phyloP scores from a whole-genome alignment of 1,140 invertebrate species.

The Steinernema feltiae region DNA sequence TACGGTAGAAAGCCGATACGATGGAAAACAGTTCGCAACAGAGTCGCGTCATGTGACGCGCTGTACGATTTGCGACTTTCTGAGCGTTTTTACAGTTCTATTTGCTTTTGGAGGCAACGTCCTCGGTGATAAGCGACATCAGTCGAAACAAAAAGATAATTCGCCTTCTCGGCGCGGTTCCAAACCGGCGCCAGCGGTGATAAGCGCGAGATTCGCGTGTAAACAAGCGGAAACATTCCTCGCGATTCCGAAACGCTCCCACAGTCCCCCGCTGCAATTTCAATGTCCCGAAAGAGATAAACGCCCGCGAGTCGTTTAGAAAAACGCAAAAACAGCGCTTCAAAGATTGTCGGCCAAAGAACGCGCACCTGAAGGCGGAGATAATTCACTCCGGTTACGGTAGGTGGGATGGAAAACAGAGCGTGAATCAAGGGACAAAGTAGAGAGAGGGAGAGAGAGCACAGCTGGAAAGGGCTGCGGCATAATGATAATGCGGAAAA shows the following conservation, averaged over 20 bases:
- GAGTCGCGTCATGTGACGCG: not conserved
- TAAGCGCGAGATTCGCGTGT: not conserved
- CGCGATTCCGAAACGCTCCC: not conserved
- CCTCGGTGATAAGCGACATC: not conserved
- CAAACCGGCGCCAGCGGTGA: not conserved
- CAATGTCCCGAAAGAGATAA: no score
- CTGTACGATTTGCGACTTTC: not conserved
- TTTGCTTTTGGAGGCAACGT: not conserved
- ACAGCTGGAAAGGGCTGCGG: not conserved
- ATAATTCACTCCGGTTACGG: no score
- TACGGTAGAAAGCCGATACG: no score
- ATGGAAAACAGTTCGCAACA: not conserved
- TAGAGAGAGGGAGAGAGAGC: not conserved
- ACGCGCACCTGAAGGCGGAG: no score
- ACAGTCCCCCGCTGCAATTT: not conserved
- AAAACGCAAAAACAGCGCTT: no score
- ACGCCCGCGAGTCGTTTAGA: no score
- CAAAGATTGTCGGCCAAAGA: no score
- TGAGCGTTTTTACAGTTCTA: not conserved
- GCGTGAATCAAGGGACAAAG: not conserved
- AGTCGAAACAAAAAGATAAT: conserved; percentile 7
- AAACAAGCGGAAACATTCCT: conserved; percentile 2
- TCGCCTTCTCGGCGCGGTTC: not conserved
- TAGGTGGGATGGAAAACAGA: not conserved
- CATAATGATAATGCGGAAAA: not conserved